Conservation (phyloP, 2,888 invertebrate species). For the Caradrina kadenii region DNA sequence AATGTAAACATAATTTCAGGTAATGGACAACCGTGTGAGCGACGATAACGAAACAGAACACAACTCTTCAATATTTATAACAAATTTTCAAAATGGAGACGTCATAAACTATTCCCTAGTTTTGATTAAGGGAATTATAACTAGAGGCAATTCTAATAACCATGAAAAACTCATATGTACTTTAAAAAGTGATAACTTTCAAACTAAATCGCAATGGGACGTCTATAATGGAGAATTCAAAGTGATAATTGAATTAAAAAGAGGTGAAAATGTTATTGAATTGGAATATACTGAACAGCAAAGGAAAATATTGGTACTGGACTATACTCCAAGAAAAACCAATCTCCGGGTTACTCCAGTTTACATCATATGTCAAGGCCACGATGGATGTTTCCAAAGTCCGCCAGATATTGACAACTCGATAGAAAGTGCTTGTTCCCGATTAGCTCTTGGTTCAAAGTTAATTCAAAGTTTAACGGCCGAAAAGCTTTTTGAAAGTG, state of each 20-base stretch:
- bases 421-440: constrained; percentile 93
- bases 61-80: constrained; percentile 86
- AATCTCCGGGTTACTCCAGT: constrained; percentile 93
- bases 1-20: constrained; percentile 81
- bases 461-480: constrained; percentile 96
- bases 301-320: constrained; percentile 85
- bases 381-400: constrained; percentile 94
- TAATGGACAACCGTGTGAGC: constrained; percentile 87
- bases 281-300: constrained; percentile 90
- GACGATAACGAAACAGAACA: constrained; percentile 86
- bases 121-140: constrained; percentile 91
- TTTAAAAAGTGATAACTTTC: constrained; percentile 81
- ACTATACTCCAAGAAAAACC: constrained; percentile 90
- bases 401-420: constrained; percentile 92
- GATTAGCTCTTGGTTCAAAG: constrained; percentile 94
- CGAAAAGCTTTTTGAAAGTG: constrained; percentile 95
- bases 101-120: constrained; percentile 91
- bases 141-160: constrained; percentile 83
- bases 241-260: constrained; percentile 91
- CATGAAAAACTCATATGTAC: constrained; percentile 84
- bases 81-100: constrained; percentile 92
- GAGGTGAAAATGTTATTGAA: constrained; percentile 92
- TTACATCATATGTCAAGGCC: constrained; percentile 95
- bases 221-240: constrained; percentile 93
- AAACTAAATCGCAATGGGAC: constrained; percentile 90